These are phyloP conservation scores for Orchesella cincta DNA, from an alignment of 1,140 invertebrate species.

Conservation along the genomic window DNA sequence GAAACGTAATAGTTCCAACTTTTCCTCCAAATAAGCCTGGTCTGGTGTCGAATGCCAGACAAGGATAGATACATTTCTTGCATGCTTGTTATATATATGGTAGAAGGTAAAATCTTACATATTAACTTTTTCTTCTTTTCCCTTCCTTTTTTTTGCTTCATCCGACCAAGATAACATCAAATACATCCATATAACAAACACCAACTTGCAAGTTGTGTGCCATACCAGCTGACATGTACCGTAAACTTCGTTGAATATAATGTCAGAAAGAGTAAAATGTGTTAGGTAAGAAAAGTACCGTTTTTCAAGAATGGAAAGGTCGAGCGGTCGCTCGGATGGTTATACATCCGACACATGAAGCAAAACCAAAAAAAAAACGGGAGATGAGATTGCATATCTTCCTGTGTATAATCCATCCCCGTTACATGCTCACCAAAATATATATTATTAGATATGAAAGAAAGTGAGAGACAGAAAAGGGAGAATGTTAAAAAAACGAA, in stretches of 20 bases:
- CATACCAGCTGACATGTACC: background rate
- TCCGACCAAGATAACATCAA: too few species aligned
- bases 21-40: too few species aligned
- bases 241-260: background rate
- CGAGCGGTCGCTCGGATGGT: background rate
- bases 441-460: constrained; percentile 10
- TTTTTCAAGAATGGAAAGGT: background rate
- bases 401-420: background rate
- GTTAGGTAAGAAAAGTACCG: background rate
- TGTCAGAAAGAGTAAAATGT: constrained; percentile 6
- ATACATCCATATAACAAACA: background rate
- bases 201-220: background rate
- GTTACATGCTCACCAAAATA: background rate
- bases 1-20: too few species aligned
- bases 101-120: too few species aligned
- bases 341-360: background rate
- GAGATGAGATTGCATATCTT: background rate
- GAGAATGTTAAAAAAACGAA: constrained; percentile 1
- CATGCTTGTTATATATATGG: too few species aligned
- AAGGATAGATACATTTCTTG: too few species aligned
- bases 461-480: background rate
- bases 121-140: too few species aligned
- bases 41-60: too few species aligned
- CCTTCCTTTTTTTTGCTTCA: too few species aligned
- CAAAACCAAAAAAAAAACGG: background rate